These are phyloP conservation scores for Xyrichtys novacula DNA, from an alignment of 2,797 vertebrate species.

Conservation along the genomic window DNA sequence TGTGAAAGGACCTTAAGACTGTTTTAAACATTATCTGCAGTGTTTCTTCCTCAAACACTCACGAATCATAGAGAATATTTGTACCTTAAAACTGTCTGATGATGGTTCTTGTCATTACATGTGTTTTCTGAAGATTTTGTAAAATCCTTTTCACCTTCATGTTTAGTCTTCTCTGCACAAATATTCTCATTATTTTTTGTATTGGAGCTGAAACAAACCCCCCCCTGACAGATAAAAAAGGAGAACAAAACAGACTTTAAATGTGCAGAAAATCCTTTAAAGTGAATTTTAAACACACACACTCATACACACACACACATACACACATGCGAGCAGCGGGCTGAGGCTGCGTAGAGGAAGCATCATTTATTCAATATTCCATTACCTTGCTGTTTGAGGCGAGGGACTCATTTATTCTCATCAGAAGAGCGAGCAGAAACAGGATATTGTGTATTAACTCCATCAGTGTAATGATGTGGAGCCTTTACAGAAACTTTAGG, in stretches of 20 bases:
- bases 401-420: constrained; percentile 66
- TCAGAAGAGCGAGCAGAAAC: constrained; percentile 52
- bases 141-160: no score
- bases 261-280: background rate
- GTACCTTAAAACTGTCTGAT: no score
- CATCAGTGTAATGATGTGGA: constrained; percentile 60
- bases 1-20: no score
- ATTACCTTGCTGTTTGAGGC: constrained; percentile 48
- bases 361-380: constrained; percentile 61
- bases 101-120: no score
- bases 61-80: no score
- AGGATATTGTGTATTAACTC: constrained; percentile 56
- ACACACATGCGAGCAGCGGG: background rate
- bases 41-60: no score
- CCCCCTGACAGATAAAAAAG: background rate
- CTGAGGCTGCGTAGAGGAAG: constrained; percentile 34
- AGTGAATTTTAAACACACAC: constrained; percentile 10
- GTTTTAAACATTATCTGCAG: no score
- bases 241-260: background rate
- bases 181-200: no score
- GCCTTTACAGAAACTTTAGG: constrained; percentile 52
- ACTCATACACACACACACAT: constrained; percentile 4
- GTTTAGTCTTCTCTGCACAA: no score
- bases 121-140: no score
- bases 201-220: no score